These are phyloP conservation scores for Rhynchomys soricoides DNA, from an alignment of 2,113 vertebrate species.

Conservation along the genomic window DNA sequence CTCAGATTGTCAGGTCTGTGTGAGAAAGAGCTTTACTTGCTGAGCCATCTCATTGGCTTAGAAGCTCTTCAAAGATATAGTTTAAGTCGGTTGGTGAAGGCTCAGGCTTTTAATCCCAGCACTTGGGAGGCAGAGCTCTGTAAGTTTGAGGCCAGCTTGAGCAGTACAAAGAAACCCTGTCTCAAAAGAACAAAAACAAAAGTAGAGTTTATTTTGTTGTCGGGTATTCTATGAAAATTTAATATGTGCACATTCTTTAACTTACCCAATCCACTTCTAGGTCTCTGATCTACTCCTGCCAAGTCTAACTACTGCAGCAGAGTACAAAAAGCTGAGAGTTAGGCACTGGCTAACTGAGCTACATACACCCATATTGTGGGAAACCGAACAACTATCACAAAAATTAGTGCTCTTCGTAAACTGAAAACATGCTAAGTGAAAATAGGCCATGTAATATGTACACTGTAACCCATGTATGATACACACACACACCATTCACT, in stretches of 20 bases:
- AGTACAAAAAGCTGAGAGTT: neutral
- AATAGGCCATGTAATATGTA: neutral
- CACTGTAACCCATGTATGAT: neutral
- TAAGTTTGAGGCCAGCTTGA: neutral
- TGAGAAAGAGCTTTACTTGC: neutral
- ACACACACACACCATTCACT: neutral
- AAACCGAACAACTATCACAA: slow-evolving; percentile 39
- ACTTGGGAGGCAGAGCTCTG: neutral
- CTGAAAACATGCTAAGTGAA: neutral
- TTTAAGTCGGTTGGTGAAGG: neutral
- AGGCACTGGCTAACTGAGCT: neutral
- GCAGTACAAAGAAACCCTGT: neutral
- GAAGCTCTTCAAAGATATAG: neutral
- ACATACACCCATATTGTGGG: neutral
- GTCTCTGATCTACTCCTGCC: neutral
- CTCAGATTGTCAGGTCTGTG: neutral
- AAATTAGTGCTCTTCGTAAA: neutral
- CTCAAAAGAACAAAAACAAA: neutral
- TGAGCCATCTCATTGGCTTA: neutral
- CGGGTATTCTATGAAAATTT: slow-evolving; percentile 11
- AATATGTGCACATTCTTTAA: neutral
- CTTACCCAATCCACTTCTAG: neutral
- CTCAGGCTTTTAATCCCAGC: neutral
- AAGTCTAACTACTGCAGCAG: neutral
- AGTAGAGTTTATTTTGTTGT: neutral